A percentile compares a stretch with the other conserved stretches of the same genome.
phyloP scores from a whole-genome alignment of 2,113 vertebrate species.

The Elachura formosa region DNA sequence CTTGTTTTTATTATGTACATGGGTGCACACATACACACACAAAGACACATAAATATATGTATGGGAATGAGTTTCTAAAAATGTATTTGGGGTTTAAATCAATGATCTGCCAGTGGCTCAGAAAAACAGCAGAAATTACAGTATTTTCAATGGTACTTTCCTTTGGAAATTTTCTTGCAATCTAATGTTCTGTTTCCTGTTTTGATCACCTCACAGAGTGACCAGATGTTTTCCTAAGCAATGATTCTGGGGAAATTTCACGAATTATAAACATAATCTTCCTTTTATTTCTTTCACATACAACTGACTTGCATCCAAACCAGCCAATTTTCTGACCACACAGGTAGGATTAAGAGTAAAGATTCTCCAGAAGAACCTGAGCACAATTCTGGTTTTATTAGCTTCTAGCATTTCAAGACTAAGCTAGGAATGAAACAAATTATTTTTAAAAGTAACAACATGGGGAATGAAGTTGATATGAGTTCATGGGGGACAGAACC shows the following conservation, averaged over 20 bases:
- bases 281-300: not conserved
- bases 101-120: not conserved
- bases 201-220: not conserved
- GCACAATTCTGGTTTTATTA: not conserved
- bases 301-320: not conserved
- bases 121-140: not conserved
- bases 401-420: not conserved
- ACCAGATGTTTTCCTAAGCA: not conserved
- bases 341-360: not conserved
- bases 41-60: not conserved
- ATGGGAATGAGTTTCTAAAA: not conserved
- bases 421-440: not conserved
- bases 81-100: not conserved
- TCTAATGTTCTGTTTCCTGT: not conserved
- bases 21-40: fast-evolving
- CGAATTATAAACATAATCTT: not conserved
- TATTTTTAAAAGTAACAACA: not conserved
- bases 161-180: not conserved
- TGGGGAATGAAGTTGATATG: not conserved
- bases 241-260: not conserved
- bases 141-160: not conserved
- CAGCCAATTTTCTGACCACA: not conserved
- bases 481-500: not conserved
- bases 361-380: not conserved
- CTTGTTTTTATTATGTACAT: not conserved